A percentile compares a stretch with the other conserved stretches of the same genome.
These are phyloP conservation scores for Oophaga pumilio DNA, from an alignment of 2,113 vertebrate genomes.

Conservation along the genomic window DNA sequence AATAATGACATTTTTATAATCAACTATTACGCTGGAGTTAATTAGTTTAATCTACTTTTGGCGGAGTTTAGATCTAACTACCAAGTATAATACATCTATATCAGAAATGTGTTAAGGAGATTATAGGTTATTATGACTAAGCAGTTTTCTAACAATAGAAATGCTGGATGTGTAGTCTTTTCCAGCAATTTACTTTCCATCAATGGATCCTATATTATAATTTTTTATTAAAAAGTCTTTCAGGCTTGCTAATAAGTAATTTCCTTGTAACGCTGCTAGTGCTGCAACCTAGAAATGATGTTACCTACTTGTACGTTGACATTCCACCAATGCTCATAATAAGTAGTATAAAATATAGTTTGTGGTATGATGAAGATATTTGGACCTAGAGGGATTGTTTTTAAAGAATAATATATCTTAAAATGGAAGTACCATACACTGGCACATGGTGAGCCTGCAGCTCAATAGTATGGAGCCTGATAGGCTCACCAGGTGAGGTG, in stretches of 20 bases:
- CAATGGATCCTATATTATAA: background rate
- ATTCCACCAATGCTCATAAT: background rate
- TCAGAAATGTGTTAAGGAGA: constrained; percentile 42
- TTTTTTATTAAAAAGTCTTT: background rate
- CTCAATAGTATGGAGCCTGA: no score
- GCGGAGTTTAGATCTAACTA: background rate
- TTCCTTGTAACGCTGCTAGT: background rate
- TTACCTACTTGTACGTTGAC: background rate
- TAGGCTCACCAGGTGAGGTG: no score
- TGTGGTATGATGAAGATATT: background rate
- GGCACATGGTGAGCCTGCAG: no score
- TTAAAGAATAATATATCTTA: no score
- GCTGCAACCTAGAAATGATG: background rate
- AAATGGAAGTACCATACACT: no score
- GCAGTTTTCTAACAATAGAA: constrained; percentile 45
- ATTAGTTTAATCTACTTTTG: background rate
- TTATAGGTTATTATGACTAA: constrained; percentile 45
- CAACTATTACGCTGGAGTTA: background rate
- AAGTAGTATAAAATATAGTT: background rate
- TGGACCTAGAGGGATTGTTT: background rate
- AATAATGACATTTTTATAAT: background rate
- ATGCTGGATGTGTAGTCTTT: background rate
- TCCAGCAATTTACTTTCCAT: background rate
- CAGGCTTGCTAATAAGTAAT: background rate
- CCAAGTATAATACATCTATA: background rate